Conservation (phyloP, 2,888 invertebrate species). For the Drosophila flavopinicola region DNA sequence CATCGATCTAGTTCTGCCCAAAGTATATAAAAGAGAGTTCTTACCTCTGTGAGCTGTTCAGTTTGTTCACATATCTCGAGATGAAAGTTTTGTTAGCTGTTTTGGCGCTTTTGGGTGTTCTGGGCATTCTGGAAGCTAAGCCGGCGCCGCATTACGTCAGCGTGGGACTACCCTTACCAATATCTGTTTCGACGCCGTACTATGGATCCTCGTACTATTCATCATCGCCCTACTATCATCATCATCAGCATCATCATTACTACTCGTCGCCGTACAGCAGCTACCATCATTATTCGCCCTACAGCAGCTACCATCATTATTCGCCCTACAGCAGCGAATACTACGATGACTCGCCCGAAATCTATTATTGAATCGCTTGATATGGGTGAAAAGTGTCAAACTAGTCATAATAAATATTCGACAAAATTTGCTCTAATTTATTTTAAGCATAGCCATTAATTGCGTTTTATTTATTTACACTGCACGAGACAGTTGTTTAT, state of each 20-base stretch:
- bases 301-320: neutral
- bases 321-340: neutral
- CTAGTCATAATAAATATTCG: constrained; percentile 24
- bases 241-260: constrained; percentile 37
- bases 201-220: constrained; percentile 22
- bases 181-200: constrained; percentile 30
- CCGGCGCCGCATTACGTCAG: constrained; percentile 34
- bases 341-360: constrained; percentile 1
- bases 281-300: constrained; percentile 25
- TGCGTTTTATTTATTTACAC: constrained; percentile 26
- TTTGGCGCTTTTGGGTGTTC: constrained; percentile 18
- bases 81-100: constrained; percentile 42
- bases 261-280: constrained; percentile 34
- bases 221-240: constrained; percentile 22
- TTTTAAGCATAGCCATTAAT: constrained; percentile 22
- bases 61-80: constrained; percentile 10
- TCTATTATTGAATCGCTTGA: constrained; percentile 23
- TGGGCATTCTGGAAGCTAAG: constrained; percentile 24
- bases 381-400: constrained; percentile 25
- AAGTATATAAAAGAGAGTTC: constrained; percentile 30
- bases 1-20: too few species aligned
- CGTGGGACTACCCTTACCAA: constrained; percentile 37
- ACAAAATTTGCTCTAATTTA: constrained; percentile 6
- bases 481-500: neutral
- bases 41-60: constrained; percentile 5